Evolutionary conservation across 2,888 invertebrate genomes (phyloP), one percentile per base, ranked within the genome.

Genomic region (Acleris literana): DNA sequence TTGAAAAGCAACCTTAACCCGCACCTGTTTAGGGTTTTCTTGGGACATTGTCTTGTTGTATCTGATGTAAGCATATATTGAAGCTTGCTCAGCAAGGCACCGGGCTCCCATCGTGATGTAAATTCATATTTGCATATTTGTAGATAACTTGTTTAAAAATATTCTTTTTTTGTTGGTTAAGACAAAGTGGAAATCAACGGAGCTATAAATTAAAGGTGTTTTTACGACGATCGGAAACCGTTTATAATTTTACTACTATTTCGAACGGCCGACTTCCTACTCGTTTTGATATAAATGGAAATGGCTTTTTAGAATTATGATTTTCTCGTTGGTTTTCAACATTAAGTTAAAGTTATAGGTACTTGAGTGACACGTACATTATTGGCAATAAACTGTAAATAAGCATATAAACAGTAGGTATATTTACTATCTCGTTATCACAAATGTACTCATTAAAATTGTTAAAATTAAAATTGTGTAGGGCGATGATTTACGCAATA

Each of bases 121-220:
- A 80, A 77, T 82, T 78, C 80, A 81, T 87, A 86, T 90, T 90
- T 89, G 88, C 86, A 89, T 87, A 84, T 77, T 80, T 81, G 82
- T 88, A 87, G 85, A 86, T 86, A 86, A 86, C 85, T 80, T 83
- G 77, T 78, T 77, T 79, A 83, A 81, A 33, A 87, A 86, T 64
- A 60, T 44, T 56, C 22, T 44, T 60, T 60, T 60, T 60, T 60
- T 64, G 48, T 18, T n/a, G 25, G 16, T 20, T 60, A 54, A 51
- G 49, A 56, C 60, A 56, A 25, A 44, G 18, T 48, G 57, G 44
- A 3, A 55, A 55, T 43, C 43, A 29, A 46, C 11, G 44, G 33
- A 48, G 29, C 29, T 18, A 46, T 56, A 65, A 65, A 65, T 65
- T 51, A 3, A 46, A 43, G 54, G 43, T 60, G 22, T 18, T 60